Evolutionary conservation across 2,797 vertebrate species (phyloP), one percentile per base, ranked within the genome.

Genomic region (Chaunax sp.): DNA sequence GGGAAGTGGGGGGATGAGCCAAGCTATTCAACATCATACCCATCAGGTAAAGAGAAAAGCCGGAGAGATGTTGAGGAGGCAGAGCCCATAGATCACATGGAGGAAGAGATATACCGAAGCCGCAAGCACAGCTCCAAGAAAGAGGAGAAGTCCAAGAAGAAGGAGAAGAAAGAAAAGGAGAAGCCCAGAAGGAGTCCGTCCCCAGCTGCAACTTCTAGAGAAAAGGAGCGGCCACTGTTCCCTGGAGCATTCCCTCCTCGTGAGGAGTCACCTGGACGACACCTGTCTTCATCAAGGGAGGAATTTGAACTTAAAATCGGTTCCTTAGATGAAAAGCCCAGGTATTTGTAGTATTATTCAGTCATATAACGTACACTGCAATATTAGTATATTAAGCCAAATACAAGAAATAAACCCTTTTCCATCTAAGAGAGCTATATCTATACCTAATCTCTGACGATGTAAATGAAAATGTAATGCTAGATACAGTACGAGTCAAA

Each of bases 1-100:
- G 96, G 96, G 50, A 99, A 98, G 58, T 98, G 98, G 97, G 97
- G 96, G 72, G 97, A 97, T 0, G 93, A 94, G 71, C 86, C 95
- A 2, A 90, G 89, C 23, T 97, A 95, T 28, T 18, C 89, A 0
- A 75, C 84, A 0, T 79, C 88, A 47, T 83, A 95, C 70, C 88
- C 90, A 6, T 51, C 87, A 1, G 82, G 87, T 0, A 98, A 98
- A 69, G 96, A 97, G 69, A 95, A 96, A 41, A 90, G 90, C 19
- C 94, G 95, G 28, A 93, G 95, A 64, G 81, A 89, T 0, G 33
- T 93, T 0, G 96, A 96, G 20, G 90, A 95, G 38, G 91, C 92
- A 0, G 93, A 97, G 51, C 43, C 94, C 0, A 84, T 93, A 8
- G 96, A 97, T 19, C 82, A 94, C 69, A 89, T 94, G 72, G 92